Evolutionary conservation across 2,888 invertebrate genomes (phyloP), one percentile per base, ranked within the genome.

Genomic region (Morinoia aosen): DNA sequence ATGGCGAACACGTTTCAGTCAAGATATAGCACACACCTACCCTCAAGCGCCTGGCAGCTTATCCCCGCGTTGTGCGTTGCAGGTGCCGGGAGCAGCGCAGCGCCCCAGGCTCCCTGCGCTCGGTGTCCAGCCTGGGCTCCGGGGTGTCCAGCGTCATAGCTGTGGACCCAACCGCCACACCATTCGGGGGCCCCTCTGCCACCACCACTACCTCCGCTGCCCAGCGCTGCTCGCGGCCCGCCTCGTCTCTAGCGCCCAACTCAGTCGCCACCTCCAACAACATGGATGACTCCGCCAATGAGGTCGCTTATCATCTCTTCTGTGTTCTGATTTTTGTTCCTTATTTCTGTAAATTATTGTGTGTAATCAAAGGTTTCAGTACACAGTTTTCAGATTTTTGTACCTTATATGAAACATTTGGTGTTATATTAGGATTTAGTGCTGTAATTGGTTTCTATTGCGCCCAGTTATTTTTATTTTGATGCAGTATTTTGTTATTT

Each of bases 41-140:
- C 91, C 14, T 12, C 33, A 57, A 10, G 19, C 40, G 19, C 0
- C 39, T 0, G 19, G 25, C 19, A 3, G 91, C 19, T 16, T 10
- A 33, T 33, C 19, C 33, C 76, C 8, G 25, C 76, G 2, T 12
- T 76, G 33, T 76, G 19, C 8, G 8, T 16, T 76, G 76, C 94
- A 95, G 64, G 25, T 95, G 96, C 12, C 90, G 96, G 58, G 96
- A 96, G 94, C 96, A 96, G 88, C 96, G 96, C 48, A 96, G 96
- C 88, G 96, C 96, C 94, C 96, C 96, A 3, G 96, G 96, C 48
- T 96, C 96, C 39, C 93, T 96, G 5, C 95, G 96, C 19, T 96
- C 96, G 61, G 96, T 96, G 48, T 96, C 96, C 91, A 96, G 96
- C 88, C 56, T 96, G n/a, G 96, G 96, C 16, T 96, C 96, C 0